Conservation (phyloP, 2,113 vertebrate genomes). For the Percina caprodes region DNA sequence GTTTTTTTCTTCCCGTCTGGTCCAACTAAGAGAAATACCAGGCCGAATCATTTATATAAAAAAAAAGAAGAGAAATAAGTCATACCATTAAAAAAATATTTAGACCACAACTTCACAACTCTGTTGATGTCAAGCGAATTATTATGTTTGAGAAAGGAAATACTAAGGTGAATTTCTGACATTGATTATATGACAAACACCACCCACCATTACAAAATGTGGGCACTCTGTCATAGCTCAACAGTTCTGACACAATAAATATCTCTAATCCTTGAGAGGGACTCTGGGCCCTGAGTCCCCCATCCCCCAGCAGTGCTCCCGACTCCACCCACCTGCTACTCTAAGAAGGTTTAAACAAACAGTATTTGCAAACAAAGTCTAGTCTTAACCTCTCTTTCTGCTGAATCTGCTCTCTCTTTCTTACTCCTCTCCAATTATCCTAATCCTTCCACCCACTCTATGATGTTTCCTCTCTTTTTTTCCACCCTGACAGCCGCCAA, state of each 20-base stretch:
- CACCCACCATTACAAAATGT: not conserved
- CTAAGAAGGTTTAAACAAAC: conserved; percentile 46
- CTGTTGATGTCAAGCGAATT: not conserved
- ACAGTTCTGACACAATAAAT: conserved; percentile 7
- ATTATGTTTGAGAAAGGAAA: not conserved
- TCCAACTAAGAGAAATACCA: not conserved
- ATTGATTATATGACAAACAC: not conserved
- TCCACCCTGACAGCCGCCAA: conserved; percentile 13
- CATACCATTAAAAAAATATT: not conserved
- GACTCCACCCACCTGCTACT: conserved; percentile 42
- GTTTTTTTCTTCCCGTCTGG: conserved; percentile 6
- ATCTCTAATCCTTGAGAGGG: conserved; percentile 2
- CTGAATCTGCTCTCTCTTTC: conserved; percentile 49
- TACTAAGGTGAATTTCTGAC: not conserved
- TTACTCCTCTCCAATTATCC: conserved; percentile 50
- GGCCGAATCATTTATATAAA: not conserved
- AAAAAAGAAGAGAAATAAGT: conserved; percentile 1
- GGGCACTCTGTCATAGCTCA: not conserved
- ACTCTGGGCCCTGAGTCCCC: not conserved
- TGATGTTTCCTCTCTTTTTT: conserved; percentile 22
- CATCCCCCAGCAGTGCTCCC: not conserved
- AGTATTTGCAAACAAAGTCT: conserved; percentile 53
- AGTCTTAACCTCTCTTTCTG: conserved; percentile 42
- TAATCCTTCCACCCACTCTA: conserved; percentile 50
- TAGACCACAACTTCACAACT: conserved; percentile 2